phyloP scores from a whole-genome alignment of 2,888 invertebrate genomes.

The Lapara coniferarum region DNA sequence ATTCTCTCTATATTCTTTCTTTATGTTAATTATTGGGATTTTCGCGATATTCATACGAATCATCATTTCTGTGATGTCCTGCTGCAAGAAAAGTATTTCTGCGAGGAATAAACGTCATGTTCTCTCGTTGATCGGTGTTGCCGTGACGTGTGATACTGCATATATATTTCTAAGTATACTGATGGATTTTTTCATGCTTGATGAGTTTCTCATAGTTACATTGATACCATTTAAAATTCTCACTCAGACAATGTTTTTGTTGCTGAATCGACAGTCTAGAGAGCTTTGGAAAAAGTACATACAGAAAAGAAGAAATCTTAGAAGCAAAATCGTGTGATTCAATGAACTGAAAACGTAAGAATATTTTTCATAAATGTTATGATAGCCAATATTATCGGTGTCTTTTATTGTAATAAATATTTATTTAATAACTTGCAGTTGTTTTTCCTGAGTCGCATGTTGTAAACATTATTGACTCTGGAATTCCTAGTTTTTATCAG shows the following conservation, averaged over 20 bases:
- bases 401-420: too few relatives aligned
- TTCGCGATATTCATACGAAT: conserved; percentile 31
- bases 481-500: too few relatives aligned
- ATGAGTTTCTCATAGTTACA: not conserved
- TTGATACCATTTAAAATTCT: conserved; percentile 16
- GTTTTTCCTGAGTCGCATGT: too few relatives aligned
- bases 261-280: conserved; percentile 21
- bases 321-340: not conserved
- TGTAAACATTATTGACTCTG: too few relatives aligned
- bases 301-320: conserved; percentile 8
- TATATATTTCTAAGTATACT: not conserved
- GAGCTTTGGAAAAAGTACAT: conserved; percentile 18
- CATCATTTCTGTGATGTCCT: conserved; percentile 33
- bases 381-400: too few relatives aligned
- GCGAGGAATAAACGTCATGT: conserved; percentile 30
- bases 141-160: conserved; percentile 33
- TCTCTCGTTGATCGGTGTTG: conserved; percentile 35
- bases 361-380: too few relatives aligned
- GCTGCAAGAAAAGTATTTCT: conserved; percentile 31
- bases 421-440: too few relatives aligned
- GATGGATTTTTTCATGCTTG: not conserved
- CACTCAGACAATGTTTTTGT: conserved; percentile 24
- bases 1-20: conserved; percentile 4
- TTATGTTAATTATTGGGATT: not conserved
- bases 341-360: too few relatives aligned